Evolutionary conservation across 2,888 invertebrate genomes (phyloP).

Genomic region (Harpalus rufipes): DNA sequence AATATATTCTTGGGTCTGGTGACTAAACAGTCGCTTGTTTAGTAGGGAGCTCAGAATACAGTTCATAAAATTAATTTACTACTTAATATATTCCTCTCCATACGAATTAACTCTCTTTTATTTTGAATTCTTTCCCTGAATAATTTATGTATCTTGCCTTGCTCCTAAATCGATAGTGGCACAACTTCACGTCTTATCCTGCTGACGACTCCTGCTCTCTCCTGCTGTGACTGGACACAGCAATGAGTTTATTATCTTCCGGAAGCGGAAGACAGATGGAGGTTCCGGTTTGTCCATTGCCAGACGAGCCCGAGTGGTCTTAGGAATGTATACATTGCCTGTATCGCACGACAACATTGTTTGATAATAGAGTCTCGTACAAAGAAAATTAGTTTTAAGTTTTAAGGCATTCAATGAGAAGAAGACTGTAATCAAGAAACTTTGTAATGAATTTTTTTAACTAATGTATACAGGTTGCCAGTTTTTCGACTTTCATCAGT

Average conservation of each 20-base stretch:
- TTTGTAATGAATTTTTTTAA: too few relatives aligned
- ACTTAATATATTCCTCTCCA: not conserved
- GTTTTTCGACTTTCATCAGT: too few relatives aligned
- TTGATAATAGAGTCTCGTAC: not conserved
- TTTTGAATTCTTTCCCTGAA: not conserved
- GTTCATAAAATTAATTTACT: not conserved
- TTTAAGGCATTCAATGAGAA: not conserved
- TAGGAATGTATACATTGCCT: slow-evolving; percentile 39
- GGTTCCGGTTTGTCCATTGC: slow-evolving; percentile 49
- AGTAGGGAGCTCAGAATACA: not conserved
- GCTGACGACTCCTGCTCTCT: not conserved
- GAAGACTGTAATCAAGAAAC: too few relatives aligned
- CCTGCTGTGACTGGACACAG: slow-evolving; percentile 49
- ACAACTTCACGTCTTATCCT: too few relatives aligned
- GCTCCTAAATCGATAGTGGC: not conserved
- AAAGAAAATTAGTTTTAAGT: not conserved
- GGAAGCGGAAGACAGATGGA: slow-evolving; percentile 65
- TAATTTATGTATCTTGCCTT: not conserved
- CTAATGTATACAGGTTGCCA: too few relatives aligned
- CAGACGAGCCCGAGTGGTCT: slow-evolving; percentile 29
- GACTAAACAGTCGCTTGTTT: too few relatives aligned
- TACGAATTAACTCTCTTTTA: not conserved
- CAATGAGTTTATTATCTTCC: slow-evolving; percentile 64
- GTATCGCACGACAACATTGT: slow-evolving; percentile 19
- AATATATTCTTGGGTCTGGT: too few relatives aligned